Evolutionary conservation across 2,113 vertebrate genomes (phyloP).

Genomic region (Irena cyanogastra): DNA sequence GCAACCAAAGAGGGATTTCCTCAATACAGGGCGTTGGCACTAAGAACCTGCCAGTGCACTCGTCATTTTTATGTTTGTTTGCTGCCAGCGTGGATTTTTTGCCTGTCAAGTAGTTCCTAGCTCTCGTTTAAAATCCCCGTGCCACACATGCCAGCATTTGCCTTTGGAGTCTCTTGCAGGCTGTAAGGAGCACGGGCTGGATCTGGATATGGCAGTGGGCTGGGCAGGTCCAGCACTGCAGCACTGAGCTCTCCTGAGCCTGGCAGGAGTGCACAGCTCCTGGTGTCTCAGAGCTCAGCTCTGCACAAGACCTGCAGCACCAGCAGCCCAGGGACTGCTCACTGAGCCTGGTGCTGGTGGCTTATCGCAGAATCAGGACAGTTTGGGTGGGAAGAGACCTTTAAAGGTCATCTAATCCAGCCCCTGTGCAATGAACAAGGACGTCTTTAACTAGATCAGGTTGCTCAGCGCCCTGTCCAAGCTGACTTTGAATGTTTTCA

Average conservation of each 20-base stretch:
- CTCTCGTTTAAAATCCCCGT: not conserved
- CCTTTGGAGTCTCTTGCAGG: not conserved
- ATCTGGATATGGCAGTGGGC: rapidly evolving
- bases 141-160: not conserved
- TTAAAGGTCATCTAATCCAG: not conserved
- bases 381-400: not conserved
- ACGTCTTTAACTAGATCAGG: not conserved
- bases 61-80: not conserved
- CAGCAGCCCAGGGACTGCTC: not conserved
- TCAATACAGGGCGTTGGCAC: not conserved
- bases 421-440: not conserved
- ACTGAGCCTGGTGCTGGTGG: not conserved
- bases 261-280: not conserved
- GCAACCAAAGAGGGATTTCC: not conserved
- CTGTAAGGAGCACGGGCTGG: not conserved
- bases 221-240: not conserved
- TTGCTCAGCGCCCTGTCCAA: not conserved
- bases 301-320: not conserved
- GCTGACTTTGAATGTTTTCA: not conserved
- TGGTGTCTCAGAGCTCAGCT: not conserved
- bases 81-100: not conserved
- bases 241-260: not conserved
- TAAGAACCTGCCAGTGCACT: not conserved
- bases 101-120: not conserved
- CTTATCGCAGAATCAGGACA: not conserved